Percentiles rank a stretch among this genome's conserved stretches.
phyloP scores from a whole-genome alignment of 2,797 vertebrate genomes.

The Falco cherrug region DNA sequence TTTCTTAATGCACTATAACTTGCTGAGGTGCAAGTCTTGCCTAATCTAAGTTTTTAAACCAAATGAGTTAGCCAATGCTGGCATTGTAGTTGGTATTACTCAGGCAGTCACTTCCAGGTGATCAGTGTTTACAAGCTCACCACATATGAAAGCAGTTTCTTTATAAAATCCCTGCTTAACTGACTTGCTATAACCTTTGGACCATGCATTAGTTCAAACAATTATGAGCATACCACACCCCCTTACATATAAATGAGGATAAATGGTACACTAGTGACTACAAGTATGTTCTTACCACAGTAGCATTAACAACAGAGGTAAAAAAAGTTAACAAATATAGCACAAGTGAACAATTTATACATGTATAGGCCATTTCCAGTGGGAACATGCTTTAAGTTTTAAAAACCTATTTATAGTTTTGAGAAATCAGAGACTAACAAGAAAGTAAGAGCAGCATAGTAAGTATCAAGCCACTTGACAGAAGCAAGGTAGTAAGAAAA shows the following conservation, averaged over 20 bases:
- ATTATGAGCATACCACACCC: not conserved
- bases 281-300: not conserved
- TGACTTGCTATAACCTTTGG: not conserved
- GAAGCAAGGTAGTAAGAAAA: not conserved
- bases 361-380: not conserved
- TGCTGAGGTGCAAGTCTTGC: not conserved
- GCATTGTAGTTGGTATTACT: not conserved
- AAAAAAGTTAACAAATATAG: not conserved
- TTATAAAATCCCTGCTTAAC: not conserved
- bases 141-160: not conserved
- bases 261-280: not conserved
- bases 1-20: not conserved
- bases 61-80: not conserved
- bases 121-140: not conserved
- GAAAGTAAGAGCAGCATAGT: not conserved
- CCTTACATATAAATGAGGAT: not conserved
- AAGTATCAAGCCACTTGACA: not conserved
- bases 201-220: not conserved
- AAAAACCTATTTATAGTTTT: not conserved
- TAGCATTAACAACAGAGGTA: not conserved
- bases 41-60: not conserved
- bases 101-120: not conserved
- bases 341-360: not conserved
- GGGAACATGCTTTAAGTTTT: not conserved
- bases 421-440: not conserved